Conservation (phyloP, 2,113 vertebrate genomes). For the Brienomyrus brachyistius region DNA sequence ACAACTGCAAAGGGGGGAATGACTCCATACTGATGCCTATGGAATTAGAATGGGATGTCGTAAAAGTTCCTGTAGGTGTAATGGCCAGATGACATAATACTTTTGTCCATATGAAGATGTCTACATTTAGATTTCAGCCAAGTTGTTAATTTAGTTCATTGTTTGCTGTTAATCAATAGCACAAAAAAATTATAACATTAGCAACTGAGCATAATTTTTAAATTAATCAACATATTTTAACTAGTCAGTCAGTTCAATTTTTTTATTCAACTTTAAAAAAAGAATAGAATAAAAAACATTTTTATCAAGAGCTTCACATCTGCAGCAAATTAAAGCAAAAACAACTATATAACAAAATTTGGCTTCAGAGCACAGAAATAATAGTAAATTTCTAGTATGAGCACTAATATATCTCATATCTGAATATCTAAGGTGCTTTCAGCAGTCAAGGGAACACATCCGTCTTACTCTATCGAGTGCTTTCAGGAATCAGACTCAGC, state of each 20-base stretch:
- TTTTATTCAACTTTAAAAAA: neutral
- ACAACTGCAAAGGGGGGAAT: neutral
- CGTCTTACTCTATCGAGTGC: neutral
- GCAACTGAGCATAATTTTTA: neutral
- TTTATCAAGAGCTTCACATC: neutral
- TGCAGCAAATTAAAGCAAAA: neutral
- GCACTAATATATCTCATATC: neutral
- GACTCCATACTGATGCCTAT: neutral
- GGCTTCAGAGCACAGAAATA: neutral
- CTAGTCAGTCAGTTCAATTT: neutral
- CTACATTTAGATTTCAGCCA: neutral
- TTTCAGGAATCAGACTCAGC: neutral
- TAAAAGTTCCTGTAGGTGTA: neutral
- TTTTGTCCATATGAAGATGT: neutral
- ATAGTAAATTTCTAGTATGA: neutral
- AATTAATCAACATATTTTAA: neutral
- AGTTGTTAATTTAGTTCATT: neutral
- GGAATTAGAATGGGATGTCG: neutral
- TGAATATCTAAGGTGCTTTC: neutral
- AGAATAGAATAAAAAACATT: neutral
- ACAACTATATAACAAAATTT: neutral
- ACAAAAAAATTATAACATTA: neutral
- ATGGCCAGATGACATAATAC: neutral
- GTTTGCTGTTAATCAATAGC: neutral
- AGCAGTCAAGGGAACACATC: neutral